Conservation (phyloP, 2,113 vertebrate genomes). For the Acrocephalus kingi region DNA sequence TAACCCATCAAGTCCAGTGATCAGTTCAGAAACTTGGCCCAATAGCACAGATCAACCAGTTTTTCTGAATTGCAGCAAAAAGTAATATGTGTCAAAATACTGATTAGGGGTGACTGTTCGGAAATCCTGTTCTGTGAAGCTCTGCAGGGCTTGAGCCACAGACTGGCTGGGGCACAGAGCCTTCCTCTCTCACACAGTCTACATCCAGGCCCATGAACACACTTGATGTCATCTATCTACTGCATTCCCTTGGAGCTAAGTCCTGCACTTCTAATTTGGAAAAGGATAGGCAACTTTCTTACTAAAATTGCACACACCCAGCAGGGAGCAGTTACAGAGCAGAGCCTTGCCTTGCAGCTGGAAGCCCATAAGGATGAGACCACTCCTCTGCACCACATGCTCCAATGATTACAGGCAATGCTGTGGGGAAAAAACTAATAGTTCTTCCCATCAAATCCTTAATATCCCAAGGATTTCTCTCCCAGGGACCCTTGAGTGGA, state of each 20-base stretch:
- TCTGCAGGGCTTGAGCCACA: not conserved
- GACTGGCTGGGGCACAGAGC: not conserved
- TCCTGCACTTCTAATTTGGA: not conserved
- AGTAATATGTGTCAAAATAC: not conserved
- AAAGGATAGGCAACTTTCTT: not conserved
- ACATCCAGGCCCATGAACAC: not conserved
- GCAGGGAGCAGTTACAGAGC: not conserved
- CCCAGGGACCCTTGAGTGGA: not conserved
- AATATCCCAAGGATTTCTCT: not conserved
- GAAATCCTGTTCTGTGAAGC: not conserved
- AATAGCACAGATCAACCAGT: not conserved
- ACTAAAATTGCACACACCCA: not conserved
- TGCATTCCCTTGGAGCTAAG: not conserved
- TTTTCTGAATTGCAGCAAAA: not conserved
- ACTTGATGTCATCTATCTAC: not conserved
- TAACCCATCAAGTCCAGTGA: not conserved
- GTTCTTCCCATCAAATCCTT: not conserved
- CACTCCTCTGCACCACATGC: not conserved
- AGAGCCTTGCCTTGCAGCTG: not conserved
- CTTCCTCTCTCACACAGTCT: not conserved
- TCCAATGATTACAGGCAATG: not conserved
- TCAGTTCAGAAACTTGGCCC: not conserved
- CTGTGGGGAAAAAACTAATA: not conserved
- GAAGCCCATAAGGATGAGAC: not conserved
- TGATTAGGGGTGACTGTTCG: rapidly evolving